phyloP scores from a whole-genome alignment of 2,888 invertebrate genomes.

The Drosophila mayaguana region DNA sequence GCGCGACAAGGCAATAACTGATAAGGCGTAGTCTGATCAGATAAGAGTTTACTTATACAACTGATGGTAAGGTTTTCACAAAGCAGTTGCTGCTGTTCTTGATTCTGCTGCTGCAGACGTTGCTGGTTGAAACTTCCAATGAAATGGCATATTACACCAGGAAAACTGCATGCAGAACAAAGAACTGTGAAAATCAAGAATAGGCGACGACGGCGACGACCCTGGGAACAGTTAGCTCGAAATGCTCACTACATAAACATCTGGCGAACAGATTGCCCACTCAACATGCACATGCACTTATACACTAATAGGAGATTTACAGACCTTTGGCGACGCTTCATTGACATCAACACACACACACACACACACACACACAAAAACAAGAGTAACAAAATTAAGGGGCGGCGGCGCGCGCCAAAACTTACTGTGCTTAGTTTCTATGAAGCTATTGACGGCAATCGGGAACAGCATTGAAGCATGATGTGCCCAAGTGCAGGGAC shows the following conservation, averaged over 20 bases:
- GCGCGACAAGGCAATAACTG: slow-evolving; percentile 65
- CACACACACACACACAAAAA: neutral
- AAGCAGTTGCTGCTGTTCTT: slow-evolving; percentile 15
- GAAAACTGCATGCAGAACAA: slow-evolving; percentile 52
- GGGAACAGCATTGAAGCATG: slow-evolving; percentile 55
- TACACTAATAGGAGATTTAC: slow-evolving; percentile 24
- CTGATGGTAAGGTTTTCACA: slow-evolving; percentile 30
- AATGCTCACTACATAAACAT: slow-evolving; percentile 57
- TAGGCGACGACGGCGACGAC: slow-evolving; percentile 45
- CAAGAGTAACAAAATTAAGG: slow-evolving; percentile 11
- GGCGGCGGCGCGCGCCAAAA: slow-evolving; percentile 50
- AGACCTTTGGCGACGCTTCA: slow-evolving; percentile 54
- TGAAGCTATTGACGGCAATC: slow-evolving; percentile 36
- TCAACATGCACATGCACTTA: neutral
- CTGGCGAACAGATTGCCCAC: slow-evolving; percentile 67
- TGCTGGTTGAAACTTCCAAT: slow-evolving; percentile 49
- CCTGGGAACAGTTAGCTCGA: slow-evolving; percentile 64
- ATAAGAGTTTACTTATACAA: slow-evolving; percentile 37
- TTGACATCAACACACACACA: slow-evolving; percentile 23
- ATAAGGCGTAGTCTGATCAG: slow-evolving; percentile 54
- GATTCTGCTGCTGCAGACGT: slow-evolving; percentile 19
- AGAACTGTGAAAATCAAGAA: slow-evolving; percentile 53
- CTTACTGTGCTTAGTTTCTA: slow-evolving; percentile 49
- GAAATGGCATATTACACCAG: slow-evolving; percentile 49
- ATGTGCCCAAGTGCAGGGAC: slow-evolving; percentile 56